These are phyloP conservation scores for Fundulus diaphanus DNA, from an alignment of 2,797 vertebrate genomes.

Conservation along the genomic window DNA sequence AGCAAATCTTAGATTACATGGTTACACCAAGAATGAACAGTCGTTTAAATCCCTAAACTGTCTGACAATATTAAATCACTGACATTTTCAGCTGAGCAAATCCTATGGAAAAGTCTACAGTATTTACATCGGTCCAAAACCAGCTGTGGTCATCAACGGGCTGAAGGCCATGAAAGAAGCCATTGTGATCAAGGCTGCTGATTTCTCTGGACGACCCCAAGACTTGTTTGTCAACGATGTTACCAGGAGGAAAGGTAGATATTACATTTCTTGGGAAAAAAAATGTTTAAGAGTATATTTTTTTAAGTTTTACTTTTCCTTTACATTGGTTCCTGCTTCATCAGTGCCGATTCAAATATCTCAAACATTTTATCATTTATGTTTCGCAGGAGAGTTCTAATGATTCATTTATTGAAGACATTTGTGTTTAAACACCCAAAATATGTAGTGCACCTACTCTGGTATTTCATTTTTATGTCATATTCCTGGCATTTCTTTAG, in stretches of 20 bases:
- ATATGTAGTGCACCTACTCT: too few relatives aligned
- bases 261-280: not conserved
- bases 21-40: not conserved
- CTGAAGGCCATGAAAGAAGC: constrained; percentile 80
- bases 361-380: not conserved
- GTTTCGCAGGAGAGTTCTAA: not conserved
- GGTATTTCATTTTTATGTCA: too few relatives aligned
- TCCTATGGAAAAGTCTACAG: constrained; percentile 77
- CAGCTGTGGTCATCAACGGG: constrained; percentile 75
- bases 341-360: not conserved
- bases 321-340: not conserved
- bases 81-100: constrained; percentile 63
- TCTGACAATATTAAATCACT: not conserved
- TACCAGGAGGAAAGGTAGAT: constrained; percentile 57
- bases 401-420: too few relatives aligned
- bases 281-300: not conserved
- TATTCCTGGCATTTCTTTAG: too few relatives aligned
- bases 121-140: constrained; percentile 67
- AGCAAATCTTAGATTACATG: not conserved
- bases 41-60: not conserved
- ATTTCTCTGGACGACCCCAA: constrained; percentile 77
- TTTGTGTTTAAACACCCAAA: too few relatives aligned
- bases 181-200: constrained; percentile 61
- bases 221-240: constrained; percentile 60
- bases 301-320: not conserved